These are phyloP conservation scores for Plectropomus leopardus DNA, from an alignment of 2,113 vertebrate genomes.

Conservation along the genomic window DNA sequence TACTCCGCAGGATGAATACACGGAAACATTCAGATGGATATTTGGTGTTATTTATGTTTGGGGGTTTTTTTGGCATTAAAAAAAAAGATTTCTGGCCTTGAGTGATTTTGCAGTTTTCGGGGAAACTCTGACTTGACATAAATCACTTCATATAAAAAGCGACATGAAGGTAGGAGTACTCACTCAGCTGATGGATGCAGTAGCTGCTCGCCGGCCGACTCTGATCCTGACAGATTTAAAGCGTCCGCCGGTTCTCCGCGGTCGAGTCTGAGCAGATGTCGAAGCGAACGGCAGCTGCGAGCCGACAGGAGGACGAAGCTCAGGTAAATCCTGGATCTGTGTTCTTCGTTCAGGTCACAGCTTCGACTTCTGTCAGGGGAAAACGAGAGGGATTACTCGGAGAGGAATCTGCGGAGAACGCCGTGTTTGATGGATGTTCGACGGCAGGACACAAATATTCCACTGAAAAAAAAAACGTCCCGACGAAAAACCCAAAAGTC, in stretches of 20 bases:
- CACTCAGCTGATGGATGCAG: background rate
- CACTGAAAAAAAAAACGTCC: too few relatives aligned
- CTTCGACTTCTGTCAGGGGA: background rate
- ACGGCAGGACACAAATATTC: background rate
- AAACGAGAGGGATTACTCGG: too few relatives aligned
- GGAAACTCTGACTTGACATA: too few relatives aligned
- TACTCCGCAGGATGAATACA: too few relatives aligned
- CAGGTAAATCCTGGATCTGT: slow-evolving; percentile 1
- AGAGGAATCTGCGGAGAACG: background rate
- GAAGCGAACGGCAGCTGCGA: background rate
- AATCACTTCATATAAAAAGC: too few relatives aligned
- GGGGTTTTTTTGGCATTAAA: too few relatives aligned
- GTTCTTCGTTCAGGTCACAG: background rate
- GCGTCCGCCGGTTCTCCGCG: background rate
- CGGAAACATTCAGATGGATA: too few relatives aligned
- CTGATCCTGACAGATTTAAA: background rate
- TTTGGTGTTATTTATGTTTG: too few relatives aligned
- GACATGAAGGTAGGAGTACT: too few relatives aligned
- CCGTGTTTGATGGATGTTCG: background rate
- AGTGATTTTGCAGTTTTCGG: too few relatives aligned
- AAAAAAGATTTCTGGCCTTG: too few relatives aligned
- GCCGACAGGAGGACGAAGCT: background rate
- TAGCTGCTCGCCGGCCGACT: background rate
- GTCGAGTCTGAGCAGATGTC: background rate
- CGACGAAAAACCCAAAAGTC: too few relatives aligned